Percentiles rank a stretch among this genome's conserved stretches.
These are phyloP conservation scores for Sciaenops ocellatus DNA, from an alignment of 2,797 vertebrate species.

Conservation along the genomic window DNA sequence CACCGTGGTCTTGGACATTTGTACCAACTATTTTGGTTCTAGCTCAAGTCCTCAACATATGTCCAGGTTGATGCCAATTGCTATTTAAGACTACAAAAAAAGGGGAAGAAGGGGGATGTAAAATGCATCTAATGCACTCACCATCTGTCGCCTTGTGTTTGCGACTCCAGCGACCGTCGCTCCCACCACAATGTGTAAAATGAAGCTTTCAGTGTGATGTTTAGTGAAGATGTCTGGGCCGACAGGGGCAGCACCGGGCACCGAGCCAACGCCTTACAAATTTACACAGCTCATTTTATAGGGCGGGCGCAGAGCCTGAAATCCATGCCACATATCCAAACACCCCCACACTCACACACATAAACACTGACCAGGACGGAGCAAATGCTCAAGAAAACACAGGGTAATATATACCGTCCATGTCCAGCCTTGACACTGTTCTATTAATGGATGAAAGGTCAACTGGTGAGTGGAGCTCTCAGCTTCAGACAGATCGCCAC, in stretches of 20 bases:
- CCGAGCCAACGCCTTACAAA: slow-evolving; percentile 58
- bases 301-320: slow-evolving; percentile 48
- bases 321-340: slow-evolving; percentile 46
- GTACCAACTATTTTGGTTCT: slow-evolving; percentile 43
- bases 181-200: slow-evolving; percentile 53
- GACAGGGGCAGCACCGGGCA: slow-evolving; percentile 59
- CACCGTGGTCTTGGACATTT: slow-evolving; percentile 19
- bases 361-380: slow-evolving; percentile 8
- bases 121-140: slow-evolving; percentile 57
- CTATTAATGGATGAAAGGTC: slow-evolving; percentile 11
- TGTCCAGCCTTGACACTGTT: slow-evolving; percentile 8
- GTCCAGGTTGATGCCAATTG: slow-evolving; percentile 47
- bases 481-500: slow-evolving; percentile 20
- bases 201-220: slow-evolving; percentile 47
- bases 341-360: slow-evolving; percentile 8
- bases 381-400: not conserved
- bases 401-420: not conserved
- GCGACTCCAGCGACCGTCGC: not conserved
- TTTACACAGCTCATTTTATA: slow-evolving; percentile 64
- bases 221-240: slow-evolving; percentile 66
- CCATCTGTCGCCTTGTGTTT: slow-evolving; percentile 69
- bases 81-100: slow-evolving; percentile 36
- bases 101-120: slow-evolving; percentile 13
- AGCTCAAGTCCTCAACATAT: slow-evolving; percentile 43
- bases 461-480: slow-evolving; percentile 11